Evolutionary conservation across 2,113 vertebrate genomes (phyloP).

Genomic region (Crotalus tigris): DNA sequence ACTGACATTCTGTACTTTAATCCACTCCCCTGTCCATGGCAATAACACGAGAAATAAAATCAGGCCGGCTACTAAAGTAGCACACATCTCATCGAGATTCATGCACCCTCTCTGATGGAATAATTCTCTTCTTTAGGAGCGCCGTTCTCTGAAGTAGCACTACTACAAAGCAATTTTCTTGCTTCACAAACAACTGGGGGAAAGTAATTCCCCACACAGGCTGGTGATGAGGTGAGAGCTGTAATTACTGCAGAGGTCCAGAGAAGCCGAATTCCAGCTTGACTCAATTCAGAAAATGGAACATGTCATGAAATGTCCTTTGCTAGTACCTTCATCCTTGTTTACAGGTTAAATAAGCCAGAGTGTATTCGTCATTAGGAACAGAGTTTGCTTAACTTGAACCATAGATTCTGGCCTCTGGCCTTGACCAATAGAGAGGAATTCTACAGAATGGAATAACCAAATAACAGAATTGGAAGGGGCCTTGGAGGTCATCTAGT

Average conservation of each 20-base stretch:
- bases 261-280: background rate
- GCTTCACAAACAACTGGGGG: background rate
- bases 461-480: background rate
- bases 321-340: background rate
- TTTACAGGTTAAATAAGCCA: background rate
- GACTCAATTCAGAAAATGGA: background rate
- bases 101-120: background rate
- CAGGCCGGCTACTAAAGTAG: slow-evolving; percentile 56
- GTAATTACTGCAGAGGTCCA: background rate
- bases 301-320: background rate
- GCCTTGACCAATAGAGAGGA: background rate
- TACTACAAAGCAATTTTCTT: background rate
- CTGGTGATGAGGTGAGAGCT: background rate
- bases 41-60: slow-evolving; percentile 73
- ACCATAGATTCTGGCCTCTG: background rate
- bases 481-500: background rate
- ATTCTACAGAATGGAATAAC: background rate
- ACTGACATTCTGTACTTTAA: slow-evolving; percentile 66
- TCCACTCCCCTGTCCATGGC: slow-evolving; percentile 68
- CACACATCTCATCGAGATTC: slow-evolving; percentile 35
- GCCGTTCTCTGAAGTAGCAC: slow-evolving; percentile 10
- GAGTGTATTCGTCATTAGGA: background rate
- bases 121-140: slow-evolving; percentile 11
- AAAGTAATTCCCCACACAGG: background rate
- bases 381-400: background rate